These are phyloP conservation scores for Hermaeophaga mercurialis DNA, from an alignment of 2,888 invertebrate genomes.

Conservation along the genomic window DNA sequence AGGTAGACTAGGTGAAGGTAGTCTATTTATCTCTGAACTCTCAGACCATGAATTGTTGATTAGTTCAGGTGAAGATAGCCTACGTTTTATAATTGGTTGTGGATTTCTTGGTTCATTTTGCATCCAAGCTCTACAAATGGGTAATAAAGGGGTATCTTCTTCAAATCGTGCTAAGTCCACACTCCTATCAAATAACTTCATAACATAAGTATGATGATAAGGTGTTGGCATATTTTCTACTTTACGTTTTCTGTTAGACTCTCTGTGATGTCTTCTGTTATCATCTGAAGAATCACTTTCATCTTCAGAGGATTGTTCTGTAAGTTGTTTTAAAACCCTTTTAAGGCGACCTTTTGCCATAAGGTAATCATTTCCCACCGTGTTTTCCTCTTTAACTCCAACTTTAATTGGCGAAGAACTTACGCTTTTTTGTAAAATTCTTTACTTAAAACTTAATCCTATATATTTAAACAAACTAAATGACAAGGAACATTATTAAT, in stretches of 20 bases:
- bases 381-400: conserved; percentile 57
- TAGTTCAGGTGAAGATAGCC: conserved; percentile 61
- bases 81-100: conserved; percentile 61
- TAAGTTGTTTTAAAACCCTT: conserved; percentile 73
- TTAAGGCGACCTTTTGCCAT: conserved; percentile 77
- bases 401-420: conserved; percentile 49
- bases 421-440: conserved; percentile 52
- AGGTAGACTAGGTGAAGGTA: conserved; percentile 68
- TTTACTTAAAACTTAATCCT: too few species aligned
- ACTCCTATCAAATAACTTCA: conserved; percentile 93
- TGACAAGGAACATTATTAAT: too few species aligned
- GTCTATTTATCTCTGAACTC: conserved; percentile 59
- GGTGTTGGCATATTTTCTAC: conserved; percentile 51
- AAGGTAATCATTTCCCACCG: conserved; percentile 60
- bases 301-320: conserved; percentile 69
- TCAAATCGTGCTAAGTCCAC: conserved; percentile 92
- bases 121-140: conserved; percentile 94
- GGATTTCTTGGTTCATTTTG: conserved; percentile 76
- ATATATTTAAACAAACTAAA: too few species aligned
- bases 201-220: conserved; percentile 76
- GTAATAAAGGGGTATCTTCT: conserved; percentile 87
- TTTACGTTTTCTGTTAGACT: conserved; percentile 45
- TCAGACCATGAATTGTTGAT: conserved; percentile 50
- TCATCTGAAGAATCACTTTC: conserved; percentile 67
- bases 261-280: conserved; percentile 51